Conservation (phyloP, 2,888 invertebrate species). For the Pherbina coryleti region DNA sequence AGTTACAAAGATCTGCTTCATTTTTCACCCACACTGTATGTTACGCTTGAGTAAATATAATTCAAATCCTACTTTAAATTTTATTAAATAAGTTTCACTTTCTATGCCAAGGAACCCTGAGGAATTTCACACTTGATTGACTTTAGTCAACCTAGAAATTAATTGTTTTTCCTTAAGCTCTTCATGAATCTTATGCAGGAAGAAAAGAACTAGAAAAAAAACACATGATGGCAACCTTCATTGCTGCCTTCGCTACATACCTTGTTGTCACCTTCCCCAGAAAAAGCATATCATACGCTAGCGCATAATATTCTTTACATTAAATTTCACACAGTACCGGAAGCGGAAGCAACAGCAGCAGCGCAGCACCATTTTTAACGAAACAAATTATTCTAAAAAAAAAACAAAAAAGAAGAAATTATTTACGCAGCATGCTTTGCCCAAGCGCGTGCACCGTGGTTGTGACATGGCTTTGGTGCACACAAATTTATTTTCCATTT, state of each 20-base stretch:
- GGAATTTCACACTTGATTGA: slow-evolving; percentile 32
- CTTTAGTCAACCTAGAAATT: slow-evolving; percentile 13
- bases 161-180: slow-evolving; percentile 29
- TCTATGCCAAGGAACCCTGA: not conserved
- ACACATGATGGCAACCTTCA: no score
- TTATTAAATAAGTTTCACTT: slow-evolving; percentile 3
- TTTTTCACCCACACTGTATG: not conserved
- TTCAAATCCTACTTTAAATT: slow-evolving; percentile 3
- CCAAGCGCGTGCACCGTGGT: not conserved
- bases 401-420: not conserved
- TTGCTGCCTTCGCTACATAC: not conserved
- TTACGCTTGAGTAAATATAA: slow-evolving; percentile 18
- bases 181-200: not conserved
- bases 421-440: slow-evolving; percentile 12
- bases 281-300: not conserved
- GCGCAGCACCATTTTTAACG: not conserved
- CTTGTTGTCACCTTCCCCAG: not conserved
- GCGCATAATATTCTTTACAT: not conserved
- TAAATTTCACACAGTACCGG: slow-evolving; percentile 1
- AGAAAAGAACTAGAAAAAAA: not conserved
- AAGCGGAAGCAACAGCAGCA: slow-evolving; percentile 17
- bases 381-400: not conserved
- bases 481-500: slow-evolving; percentile 32
- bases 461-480: not conserved
- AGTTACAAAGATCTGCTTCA: not conserved